Conservation (phyloP, 1,140 invertebrate genomes). For the Aplysia californica region DNA sequence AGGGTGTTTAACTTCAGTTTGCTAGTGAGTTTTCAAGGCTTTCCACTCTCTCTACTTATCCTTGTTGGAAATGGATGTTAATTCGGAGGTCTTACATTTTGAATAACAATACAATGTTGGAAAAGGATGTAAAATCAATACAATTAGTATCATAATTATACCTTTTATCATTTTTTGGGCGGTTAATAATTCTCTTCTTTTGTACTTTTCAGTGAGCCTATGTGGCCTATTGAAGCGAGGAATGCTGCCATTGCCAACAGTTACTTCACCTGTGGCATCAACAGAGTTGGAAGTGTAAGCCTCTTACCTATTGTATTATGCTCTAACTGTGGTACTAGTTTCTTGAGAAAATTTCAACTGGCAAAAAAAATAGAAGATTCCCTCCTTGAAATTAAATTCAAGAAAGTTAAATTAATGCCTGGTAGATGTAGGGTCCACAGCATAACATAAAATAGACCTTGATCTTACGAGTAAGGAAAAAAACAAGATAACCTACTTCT, state of each 20-base stretch:
- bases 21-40: too few species aligned
- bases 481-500: too few species aligned
- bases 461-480: too few species aligned
- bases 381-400: too few species aligned
- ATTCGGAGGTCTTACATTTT: too few species aligned
- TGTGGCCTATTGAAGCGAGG: conserved; percentile 96
- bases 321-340: not conserved
- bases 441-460: too few species aligned
- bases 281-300: conserved; percentile 88
- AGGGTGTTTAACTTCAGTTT: too few species aligned
- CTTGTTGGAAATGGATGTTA: too few species aligned
- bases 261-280: conserved; percentile 88
- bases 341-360: not conserved
- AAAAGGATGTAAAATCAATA: not conserved
- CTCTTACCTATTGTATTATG: not conserved
- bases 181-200: conserved; percentile 4
- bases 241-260: conserved; percentile 97
- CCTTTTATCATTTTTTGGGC: not conserved
- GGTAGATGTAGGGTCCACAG: too few species aligned
- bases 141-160: not conserved
- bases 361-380: not conserved
- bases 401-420: too few species aligned
- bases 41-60: too few species aligned
- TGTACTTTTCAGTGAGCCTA: conserved; percentile 85
- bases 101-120: too few species aligned